Conservation (phyloP, 2,888 invertebrate species). For the Caenorhabditis drosophilae region DNA sequence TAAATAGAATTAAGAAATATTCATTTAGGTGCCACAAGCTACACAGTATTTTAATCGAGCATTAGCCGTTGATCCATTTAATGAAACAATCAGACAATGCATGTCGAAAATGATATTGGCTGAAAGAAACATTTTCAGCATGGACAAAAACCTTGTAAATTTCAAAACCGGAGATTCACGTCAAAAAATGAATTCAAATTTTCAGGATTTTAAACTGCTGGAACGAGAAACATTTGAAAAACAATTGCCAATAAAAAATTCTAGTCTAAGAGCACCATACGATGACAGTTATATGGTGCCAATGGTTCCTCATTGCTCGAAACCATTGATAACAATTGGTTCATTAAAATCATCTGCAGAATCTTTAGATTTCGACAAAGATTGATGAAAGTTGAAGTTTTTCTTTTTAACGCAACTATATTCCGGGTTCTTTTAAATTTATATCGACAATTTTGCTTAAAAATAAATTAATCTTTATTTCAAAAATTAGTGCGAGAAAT, state of each 20-base stretch:
- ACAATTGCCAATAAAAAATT: not conserved
- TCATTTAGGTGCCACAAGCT: slow-evolving; percentile 18
- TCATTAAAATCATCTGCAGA: not conserved
- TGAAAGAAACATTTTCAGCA: slow-evolving; percentile 3
- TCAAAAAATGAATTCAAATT: not conserved
- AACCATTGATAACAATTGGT: slow-evolving; percentile 9
- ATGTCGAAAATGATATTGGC: slow-evolving; percentile 23
- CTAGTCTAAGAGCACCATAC: not conserved
- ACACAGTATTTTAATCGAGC: slow-evolving; percentile 46
- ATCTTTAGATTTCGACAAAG: not conserved
- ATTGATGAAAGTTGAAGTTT: no score
- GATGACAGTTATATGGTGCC: slow-evolving; percentile 25
- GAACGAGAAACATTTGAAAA: not conserved
- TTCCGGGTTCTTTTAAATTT: no score
- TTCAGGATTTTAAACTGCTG: not conserved
- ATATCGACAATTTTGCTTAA: not conserved
- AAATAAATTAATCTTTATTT: not conserved
- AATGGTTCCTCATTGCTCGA: slow-evolving; percentile 8
- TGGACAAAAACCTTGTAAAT: slow-evolving; percentile 16
- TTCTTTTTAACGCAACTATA: no score
- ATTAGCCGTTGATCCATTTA: slow-evolving; percentile 48
- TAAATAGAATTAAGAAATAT: not conserved
- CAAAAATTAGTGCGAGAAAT: not conserved
- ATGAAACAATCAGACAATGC: slow-evolving; percentile 38
- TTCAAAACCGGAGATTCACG: not conserved